Evolutionary conservation across 1,140 invertebrate genomes (phyloP), one percentile per base, ranked within the genome.

Genomic region (Xylocopa sonorina): DNA sequence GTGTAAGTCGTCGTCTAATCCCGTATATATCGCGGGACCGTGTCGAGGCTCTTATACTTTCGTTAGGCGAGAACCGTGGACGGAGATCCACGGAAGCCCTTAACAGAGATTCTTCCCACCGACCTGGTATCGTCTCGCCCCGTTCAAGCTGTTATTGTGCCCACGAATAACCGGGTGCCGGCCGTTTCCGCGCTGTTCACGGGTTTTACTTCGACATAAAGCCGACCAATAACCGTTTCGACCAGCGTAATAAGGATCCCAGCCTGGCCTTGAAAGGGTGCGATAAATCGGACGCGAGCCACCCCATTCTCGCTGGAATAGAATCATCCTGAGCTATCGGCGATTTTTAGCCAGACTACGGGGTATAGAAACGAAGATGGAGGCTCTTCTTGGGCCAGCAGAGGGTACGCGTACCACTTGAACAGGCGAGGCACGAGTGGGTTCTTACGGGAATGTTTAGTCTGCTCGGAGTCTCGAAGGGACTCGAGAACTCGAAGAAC

Each of bases 91-190:
- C 5, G 55, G 43, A 14, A 79, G 50, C 27, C 77, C 38, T 73
- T 58, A 21, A 57, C 41, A n/a, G 50, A 38, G 68, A 78, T 73
- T 72, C 46, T 72, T 55, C 57, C 27, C 75, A n/a, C n/a, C 7
- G 6, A 10, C 27, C 9, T 38, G 55, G 46, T 63, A 79, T 27
- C 69, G 10, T 3, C 14, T 16, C 38, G 34, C 38, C 29, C 74
- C 73, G 79, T 81, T 83, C 58, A 50, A 48, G 24, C 32, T 43
- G 27, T 80, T 80, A 80, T 80, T 80, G 51, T 79, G 38, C 46
- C 27, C 57, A 69, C 69, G 55, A 72, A 27, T 72, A 60, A 38
- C 38, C 27, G 53, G 63, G 75, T 60, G 10, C 16, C 46, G 5
- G 57, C 10, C 55, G 53, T 10, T 64, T 34, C 9, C 41, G 16